Base-by-base conservation (phyloP, 2,888 invertebrate species). In the Osedax frankpressi region DNA sequence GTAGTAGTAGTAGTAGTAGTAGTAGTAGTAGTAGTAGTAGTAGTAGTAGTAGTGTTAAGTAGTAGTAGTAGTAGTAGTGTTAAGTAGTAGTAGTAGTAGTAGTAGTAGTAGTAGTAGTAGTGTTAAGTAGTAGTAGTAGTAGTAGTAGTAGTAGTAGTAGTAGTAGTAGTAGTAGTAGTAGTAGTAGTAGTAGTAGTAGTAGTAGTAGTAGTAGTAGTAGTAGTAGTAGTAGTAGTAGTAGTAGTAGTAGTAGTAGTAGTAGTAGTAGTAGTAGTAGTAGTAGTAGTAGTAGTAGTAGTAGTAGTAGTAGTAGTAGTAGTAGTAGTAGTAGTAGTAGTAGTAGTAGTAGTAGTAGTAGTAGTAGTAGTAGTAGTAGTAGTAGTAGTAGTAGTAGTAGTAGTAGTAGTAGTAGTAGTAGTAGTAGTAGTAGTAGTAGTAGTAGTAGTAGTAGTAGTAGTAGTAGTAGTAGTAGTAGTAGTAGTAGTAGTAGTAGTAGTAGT, bases 101-200 rank as follows among this genome's bases (percentile, higher is more conserved):
- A n/a, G n/a, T n/a, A n/a, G n/a, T n/a, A n/a, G n/a, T n/a, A n/a
- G n/a, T n/a, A n/a, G n/a, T n/a, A n/a, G n/a, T n/a, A n/a, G n/a
- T n/a, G n/a, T n/a, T n/a, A n/a, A n/a, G n/a, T n/a, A n/a, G 68
- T 68, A 68, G 3, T 28, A 68, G 25, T 25, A 68, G 68, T 68
- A 68, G 68, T 68, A 68, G 6, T 25, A 68, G 68, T 68, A 68
- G 6, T 68, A 68, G 6, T 25, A 68, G 6, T 68, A 68, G 6
- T 68, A 68, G 68, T 25, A 68, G 68, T 68, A 68, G 68, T 68
- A 68, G 68, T 25, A 68, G 68, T 68, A 68, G 68, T 68, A 68
- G 68, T 25, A 68, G 68, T 24, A 68, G 68, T 24, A 68, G 25
- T 25, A 68, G 6, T 24, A 68, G 68, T 68, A 68, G 68, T 25